Percentiles rank a stretch among this genome's conserved stretches.
phyloP scores from a whole-genome alignment of 1,140 invertebrate genomes.

The Andricus grossulariae region DNA sequence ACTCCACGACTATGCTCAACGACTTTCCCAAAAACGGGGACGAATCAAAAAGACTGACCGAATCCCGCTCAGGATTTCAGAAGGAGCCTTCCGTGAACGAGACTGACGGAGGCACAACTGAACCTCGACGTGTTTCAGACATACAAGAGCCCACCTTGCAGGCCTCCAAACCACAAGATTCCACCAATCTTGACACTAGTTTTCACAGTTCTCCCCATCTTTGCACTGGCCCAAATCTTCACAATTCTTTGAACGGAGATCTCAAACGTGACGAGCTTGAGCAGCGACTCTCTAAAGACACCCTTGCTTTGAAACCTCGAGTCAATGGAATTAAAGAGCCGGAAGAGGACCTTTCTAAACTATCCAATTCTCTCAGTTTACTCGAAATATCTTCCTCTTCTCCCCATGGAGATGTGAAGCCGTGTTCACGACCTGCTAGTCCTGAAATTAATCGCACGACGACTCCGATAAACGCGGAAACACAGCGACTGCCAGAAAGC shows the following conservation, averaged over 20 bases:
- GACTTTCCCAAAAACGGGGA: slow-evolving; percentile 36
- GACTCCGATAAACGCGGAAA: slow-evolving; percentile 57
- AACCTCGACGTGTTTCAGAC: slow-evolving; percentile 1
- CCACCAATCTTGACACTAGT: neutral
- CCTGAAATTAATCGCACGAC: slow-evolving; percentile 57
- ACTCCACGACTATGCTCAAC: slow-evolving; percentile 30
- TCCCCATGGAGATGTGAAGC: slow-evolving; percentile 4
- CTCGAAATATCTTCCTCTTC: neutral
- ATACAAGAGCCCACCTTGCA: slow-evolving; percentile 4
- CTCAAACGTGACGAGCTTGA: neutral
- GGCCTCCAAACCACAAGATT: neutral
- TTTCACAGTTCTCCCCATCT: neutral
- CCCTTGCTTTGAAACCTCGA: neutral
- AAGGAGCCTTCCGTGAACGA: neutral
- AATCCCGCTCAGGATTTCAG: slow-evolving; percentile 38
- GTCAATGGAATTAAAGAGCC: neutral
- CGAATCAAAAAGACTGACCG: slow-evolving; percentile 56
- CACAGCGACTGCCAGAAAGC: slow-evolving; percentile 52
- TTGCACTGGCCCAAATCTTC: neutral
- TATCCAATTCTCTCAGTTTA: neutral
- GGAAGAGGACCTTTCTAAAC: too few relatives aligned
- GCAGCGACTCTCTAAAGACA: neutral
- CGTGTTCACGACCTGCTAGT: slow-evolving; percentile 42
- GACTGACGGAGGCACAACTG: slow-evolving; percentile 19
- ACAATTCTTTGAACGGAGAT: neutral